Conservation (phyloP, 2,797 vertebrate species). For the Sparidentex hasta region DNA sequence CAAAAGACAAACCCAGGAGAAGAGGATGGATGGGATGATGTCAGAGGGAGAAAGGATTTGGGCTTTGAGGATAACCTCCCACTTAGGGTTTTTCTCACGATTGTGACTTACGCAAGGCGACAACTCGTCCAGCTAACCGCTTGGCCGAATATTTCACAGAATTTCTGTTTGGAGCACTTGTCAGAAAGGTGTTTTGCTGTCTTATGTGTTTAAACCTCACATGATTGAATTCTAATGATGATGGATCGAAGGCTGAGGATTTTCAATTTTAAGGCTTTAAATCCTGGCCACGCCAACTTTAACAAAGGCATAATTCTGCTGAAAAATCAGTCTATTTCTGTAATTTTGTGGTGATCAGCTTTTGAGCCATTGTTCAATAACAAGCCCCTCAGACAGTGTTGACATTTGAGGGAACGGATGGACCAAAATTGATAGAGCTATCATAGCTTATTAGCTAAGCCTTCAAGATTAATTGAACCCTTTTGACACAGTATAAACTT, state of each 20-base stretch:
- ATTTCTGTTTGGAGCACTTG: constrained; percentile 1
- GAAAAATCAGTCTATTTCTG: neutral
- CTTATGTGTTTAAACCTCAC: neutral
- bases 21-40: constrained; percentile 68
- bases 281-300: neutral
- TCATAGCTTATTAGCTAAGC: neutral
- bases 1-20: constrained; percentile 77
- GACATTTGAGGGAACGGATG: neutral
- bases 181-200: neutral
- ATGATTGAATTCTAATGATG: too few relatives aligned
- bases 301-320: neutral
- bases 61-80: constrained; percentile 43
- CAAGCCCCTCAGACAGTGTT: neutral
- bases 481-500: neutral
- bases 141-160: neutral
- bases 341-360: constrained; percentile 1
- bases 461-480: neutral
- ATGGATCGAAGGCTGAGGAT: too few relatives aligned
- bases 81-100: constrained; percentile 34
- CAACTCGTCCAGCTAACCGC: constrained; percentile 7
- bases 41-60: constrained; percentile 62
- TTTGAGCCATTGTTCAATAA: neutral
- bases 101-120: constrained; percentile 11
- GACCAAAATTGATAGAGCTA: neutral
- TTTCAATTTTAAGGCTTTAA: neutral